Evolutionary conservation across 2,888 invertebrate genomes (phyloP).

Genomic region (Philaethria dido): DNA sequence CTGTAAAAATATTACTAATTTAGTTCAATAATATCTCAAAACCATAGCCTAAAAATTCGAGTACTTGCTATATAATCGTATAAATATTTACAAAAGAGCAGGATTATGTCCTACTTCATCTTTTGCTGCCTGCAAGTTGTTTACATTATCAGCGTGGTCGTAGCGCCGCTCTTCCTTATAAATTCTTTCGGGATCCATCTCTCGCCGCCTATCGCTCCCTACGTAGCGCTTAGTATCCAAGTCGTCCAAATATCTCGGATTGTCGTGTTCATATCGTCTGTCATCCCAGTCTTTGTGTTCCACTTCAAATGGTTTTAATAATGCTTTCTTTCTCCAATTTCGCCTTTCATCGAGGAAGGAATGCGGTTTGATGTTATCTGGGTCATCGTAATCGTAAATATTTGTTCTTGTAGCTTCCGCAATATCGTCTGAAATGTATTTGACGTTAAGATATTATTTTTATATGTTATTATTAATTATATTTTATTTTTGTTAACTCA

Average conservation of each 20-base stretch:
- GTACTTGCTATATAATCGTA: not conserved
- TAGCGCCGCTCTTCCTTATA: constrained; percentile 59
- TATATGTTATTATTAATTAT: not conserved
- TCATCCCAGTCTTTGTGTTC: constrained; percentile 64
- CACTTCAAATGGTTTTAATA: constrained; percentile 58
- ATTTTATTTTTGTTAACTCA: constrained; percentile 53
- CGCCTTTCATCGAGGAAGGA: constrained; percentile 65
- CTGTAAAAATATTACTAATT: constrained; percentile 51
- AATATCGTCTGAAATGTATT: constrained; percentile 53
- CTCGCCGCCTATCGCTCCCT: constrained; percentile 55
- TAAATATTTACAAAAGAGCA: constrained; percentile 44
- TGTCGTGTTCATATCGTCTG: constrained; percentile 61
- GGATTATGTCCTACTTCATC: constrained; percentile 55
- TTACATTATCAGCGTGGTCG: constrained; percentile 61
- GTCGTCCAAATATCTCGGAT: constrained; percentile 61
- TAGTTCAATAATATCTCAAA: not conserved
- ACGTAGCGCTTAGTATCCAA: constrained; percentile 56
- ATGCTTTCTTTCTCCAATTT: constrained; percentile 70
- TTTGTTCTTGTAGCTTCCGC: constrained; percentile 57
- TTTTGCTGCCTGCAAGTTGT: constrained; percentile 52
- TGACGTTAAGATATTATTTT: not conserved
- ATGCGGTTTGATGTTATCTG: constrained; percentile 63
- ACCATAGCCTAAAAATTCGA: not conserved
- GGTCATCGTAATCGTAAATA: constrained; percentile 70
- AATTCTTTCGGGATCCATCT: constrained; percentile 50